Evolutionary conservation across 2,797 vertebrate genomes (phyloP).

Genomic region (Coracias cyanogaster): DNA sequence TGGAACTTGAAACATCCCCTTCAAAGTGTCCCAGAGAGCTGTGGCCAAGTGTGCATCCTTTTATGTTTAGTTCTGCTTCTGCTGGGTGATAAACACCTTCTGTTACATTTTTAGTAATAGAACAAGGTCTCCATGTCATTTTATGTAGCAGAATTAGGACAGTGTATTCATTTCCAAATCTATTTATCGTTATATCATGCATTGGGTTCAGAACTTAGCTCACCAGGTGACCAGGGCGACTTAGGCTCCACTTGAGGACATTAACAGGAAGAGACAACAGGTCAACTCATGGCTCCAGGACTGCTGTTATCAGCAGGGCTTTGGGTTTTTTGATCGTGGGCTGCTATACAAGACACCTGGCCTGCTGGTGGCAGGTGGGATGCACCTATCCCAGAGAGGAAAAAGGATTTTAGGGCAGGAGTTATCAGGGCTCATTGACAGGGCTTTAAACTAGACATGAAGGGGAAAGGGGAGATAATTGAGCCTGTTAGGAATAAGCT

Average conservation of each 20-base stretch:
- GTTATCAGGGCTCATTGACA: too few species aligned
- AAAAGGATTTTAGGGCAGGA: too few species aligned
- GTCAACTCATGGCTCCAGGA: too few species aligned
- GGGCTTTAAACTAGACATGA: too few species aligned
- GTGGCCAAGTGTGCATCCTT: background rate
- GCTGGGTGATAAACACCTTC: background rate
- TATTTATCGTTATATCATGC: background rate
- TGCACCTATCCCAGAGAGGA: too few species aligned
- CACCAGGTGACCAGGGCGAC: background rate
- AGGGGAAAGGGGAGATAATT: too few species aligned
- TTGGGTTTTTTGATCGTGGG: too few species aligned
- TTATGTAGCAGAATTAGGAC: background rate
- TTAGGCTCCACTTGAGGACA: background rate
- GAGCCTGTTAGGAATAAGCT: too few species aligned
- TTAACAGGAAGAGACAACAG: too few species aligned
- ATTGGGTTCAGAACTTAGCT: background rate
- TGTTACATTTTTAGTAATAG: background rate
- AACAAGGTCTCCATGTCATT: background rate
- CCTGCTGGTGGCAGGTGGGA: too few species aligned
- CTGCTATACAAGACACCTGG: too few species aligned
- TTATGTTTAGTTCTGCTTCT: conserved; percentile 16
- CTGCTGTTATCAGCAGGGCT: too few species aligned
- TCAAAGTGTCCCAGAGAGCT: background rate
- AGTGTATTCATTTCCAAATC: background rate
- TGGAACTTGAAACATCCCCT: background rate